phyloP scores from a whole-genome alignment of 2,888 invertebrate species.

The Zele albiditarsus region DNA sequence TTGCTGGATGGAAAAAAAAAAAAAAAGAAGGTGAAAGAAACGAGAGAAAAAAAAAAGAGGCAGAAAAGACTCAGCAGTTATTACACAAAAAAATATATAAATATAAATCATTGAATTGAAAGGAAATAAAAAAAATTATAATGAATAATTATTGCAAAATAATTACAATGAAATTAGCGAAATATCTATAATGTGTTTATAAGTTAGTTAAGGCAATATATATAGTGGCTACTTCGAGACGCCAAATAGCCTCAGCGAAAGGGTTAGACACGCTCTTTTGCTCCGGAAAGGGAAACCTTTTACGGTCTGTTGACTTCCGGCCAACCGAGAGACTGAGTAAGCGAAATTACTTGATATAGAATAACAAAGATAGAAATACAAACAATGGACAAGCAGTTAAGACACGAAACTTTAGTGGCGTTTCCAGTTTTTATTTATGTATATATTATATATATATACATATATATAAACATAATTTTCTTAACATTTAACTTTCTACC shows the following conservation, averaged over 20 bases:
- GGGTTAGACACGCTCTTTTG: constrained; percentile 66
- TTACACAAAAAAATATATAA: constrained; percentile 2
- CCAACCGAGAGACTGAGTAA: constrained; percentile 31
- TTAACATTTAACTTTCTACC: constrained; percentile 16
- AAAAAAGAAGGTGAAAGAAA: constrained; percentile 8
- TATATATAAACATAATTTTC: not conserved
- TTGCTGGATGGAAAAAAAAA: constrained; percentile 15
- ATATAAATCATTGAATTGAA: constrained; percentile 12
- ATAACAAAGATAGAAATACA: constrained; percentile 16
- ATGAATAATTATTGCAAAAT: not conserved
- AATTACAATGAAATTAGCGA: not conserved
- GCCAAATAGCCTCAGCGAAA: constrained; percentile 48
- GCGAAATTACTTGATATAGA: constrained; percentile 16
- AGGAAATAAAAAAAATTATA: not conserved
- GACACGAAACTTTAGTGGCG: constrained; percentile 26
- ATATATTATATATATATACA: not conserved
- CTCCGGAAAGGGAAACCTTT: constrained; percentile 67
- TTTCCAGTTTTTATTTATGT: constrained; percentile 4
- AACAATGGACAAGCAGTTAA: constrained; percentile 31
- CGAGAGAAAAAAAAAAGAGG: constrained; percentile 27
- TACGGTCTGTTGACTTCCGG: constrained; percentile 45
- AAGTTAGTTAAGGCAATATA: not conserved
- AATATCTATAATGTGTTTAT: not conserved
- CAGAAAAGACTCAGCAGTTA: constrained; percentile 16
- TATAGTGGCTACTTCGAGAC: not conserved